Evolutionary conservation across 92 coral and sea anemone genomes (phyloP).

Genomic region (Plumapathes pennacea): DNA sequence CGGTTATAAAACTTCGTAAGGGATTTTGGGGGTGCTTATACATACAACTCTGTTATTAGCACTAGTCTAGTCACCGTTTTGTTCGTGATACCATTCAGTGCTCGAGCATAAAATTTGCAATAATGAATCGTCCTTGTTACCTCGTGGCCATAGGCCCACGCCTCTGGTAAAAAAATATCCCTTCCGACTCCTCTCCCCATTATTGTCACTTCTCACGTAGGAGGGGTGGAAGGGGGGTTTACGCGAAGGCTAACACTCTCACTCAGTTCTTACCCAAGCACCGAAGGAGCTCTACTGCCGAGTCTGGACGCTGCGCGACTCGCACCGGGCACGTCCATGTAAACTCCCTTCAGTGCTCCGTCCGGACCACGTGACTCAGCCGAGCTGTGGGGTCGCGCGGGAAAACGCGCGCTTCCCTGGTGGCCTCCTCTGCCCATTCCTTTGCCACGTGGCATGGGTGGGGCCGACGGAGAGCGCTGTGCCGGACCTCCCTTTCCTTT

Average conservation of each 20-base stretch:
- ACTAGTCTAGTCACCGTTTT: too few relatives aligned
- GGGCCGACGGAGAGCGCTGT: constrained; percentile 94
- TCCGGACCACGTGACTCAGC: constrained; percentile 53
- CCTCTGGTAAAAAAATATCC: too few relatives aligned
- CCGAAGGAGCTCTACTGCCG: constrained; percentile 28
- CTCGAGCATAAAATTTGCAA: too few relatives aligned
- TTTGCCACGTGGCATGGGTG: constrained; percentile 73
- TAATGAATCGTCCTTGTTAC: too few relatives aligned
- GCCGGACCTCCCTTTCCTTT: constrained; percentile 22
- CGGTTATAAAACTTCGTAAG: neutral
- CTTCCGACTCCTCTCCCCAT: too few relatives aligned
- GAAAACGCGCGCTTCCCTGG: constrained; percentile 23
- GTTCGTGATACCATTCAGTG: too few relatives aligned
- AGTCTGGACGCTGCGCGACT: constrained; percentile 30
- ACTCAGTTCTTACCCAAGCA: constrained; percentile 56
- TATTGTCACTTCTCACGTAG: too few relatives aligned
- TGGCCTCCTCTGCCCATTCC: constrained; percentile 14
- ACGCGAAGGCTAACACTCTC: neutral
- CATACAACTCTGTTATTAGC: too few relatives aligned
- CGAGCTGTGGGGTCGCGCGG: constrained; percentile 60
- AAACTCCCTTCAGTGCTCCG: constrained; percentile 21
- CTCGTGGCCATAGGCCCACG: too few relatives aligned
- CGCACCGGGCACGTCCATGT: constrained; percentile 43
- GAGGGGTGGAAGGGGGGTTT: too few relatives aligned
- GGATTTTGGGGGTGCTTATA: neutral